Evolutionary conservation across 2,797 vertebrate species (phyloP).

Genomic region (Coluber constrictor): DNA sequence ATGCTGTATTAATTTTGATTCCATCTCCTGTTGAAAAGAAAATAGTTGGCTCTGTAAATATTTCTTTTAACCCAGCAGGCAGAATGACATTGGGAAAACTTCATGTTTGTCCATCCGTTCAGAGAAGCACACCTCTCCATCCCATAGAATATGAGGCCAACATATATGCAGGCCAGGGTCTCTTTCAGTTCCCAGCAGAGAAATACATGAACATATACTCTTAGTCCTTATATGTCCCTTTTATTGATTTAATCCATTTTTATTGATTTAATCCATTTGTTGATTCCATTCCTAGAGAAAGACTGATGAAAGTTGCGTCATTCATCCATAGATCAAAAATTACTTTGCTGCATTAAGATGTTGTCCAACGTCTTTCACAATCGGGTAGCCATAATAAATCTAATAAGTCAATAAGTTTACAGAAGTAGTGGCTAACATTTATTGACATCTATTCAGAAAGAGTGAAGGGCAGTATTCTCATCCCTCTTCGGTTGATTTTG

Average conservation of each 20-base stretch:
- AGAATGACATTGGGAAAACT: background rate
- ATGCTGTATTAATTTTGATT: background rate
- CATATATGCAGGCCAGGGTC: background rate
- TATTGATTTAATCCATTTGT: background rate
- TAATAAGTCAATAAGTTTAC: background rate
- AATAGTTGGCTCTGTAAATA: rapidly evolving
- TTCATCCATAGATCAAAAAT: background rate
- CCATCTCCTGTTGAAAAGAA: background rate
- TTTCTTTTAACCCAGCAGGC: background rate
- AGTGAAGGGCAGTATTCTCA: background rate
- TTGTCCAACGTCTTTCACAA: background rate
- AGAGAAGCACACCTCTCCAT: background rate
- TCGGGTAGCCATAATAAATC: background rate
- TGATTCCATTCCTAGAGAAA: background rate
- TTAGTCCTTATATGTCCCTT: background rate
- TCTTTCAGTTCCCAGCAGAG: background rate
- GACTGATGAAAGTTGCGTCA: background rate
- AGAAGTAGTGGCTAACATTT: background rate
- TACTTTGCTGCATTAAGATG: background rate
- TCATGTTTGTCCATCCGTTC: background rate
- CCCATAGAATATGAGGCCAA: background rate
- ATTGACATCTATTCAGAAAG: background rate
- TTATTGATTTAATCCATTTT: background rate
- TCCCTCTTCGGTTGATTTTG: background rate
- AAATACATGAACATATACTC: background rate